Conservation (phyloP, 2,797 vertebrate species). For the Microctenopoma steveboyesi region DNA sequence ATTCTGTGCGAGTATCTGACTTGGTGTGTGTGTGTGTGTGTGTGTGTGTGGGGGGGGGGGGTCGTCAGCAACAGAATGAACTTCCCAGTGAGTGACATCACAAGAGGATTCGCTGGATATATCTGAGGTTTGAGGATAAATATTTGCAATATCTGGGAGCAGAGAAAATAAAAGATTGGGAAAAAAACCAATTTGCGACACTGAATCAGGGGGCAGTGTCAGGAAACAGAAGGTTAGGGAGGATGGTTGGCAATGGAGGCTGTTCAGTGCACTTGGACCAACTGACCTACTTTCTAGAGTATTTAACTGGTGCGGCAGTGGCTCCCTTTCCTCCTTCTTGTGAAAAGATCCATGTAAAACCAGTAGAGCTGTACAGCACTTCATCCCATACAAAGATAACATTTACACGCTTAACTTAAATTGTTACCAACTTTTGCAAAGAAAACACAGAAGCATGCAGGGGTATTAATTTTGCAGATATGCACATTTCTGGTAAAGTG, state of each 20-base stretch:
- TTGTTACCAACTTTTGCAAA: neutral
- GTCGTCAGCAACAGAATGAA: conserved; percentile 19
- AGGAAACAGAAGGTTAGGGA: conserved; percentile 24
- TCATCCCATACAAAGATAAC: neutral
- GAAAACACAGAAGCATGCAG: neutral
- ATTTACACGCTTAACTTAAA: neutral
- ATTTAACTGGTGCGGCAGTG: conserved; percentile 42
- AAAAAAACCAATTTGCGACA: conserved; percentile 13
- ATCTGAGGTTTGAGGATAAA: conserved; percentile 6
- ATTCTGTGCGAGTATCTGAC: conserved; percentile 36
- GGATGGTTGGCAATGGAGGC: conserved; percentile 26
- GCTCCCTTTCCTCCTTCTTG: conserved; percentile 45
- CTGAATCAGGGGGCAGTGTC: conserved; percentile 12
- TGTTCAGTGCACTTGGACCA: conserved; percentile 36
- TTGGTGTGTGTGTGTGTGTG: conserved; percentile 1
- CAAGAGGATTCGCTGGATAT: neutral
- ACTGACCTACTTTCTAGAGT: conserved; percentile 70
- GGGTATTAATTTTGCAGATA: neutral
- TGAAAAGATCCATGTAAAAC: conserved; percentile 66
- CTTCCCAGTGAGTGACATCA: conserved; percentile 25
- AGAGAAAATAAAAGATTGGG: conserved; percentile 22
- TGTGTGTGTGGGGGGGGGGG: too few species aligned
- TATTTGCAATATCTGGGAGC: conserved; percentile 8
- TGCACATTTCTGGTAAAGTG: neutral
- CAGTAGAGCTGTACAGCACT: conserved; percentile 12